phyloP scores from a whole-genome alignment of 2,888 invertebrate species.

The Dermolepida albohirtum region DNA sequence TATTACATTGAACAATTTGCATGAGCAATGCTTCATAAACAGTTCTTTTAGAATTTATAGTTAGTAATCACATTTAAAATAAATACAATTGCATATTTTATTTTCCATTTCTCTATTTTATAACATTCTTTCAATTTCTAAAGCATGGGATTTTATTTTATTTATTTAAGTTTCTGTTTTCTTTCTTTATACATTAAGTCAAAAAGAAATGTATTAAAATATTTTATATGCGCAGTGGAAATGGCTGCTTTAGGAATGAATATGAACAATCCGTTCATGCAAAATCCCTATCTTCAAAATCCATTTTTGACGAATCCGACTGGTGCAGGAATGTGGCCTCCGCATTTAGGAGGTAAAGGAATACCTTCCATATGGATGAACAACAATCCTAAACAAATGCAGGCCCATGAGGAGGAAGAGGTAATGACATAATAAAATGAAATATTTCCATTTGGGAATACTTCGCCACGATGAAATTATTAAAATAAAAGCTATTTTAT shows the following conservation, averaged over 20 bases:
- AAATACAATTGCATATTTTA: too few relatives aligned
- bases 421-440: slow-evolving; percentile 4
- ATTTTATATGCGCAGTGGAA: slow-evolving; percentile 68
- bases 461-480: too few relatives aligned
- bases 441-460: slow-evolving; percentile 16
- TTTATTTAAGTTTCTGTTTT: too few relatives aligned
- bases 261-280: slow-evolving; percentile 62
- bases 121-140: too few relatives aligned
- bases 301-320: slow-evolving; percentile 57
- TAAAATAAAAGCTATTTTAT: too few relatives aligned
- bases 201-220: not conserved
- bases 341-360: slow-evolving; percentile 67
- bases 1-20: too few relatives aligned
- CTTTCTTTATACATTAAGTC: too few relatives aligned
- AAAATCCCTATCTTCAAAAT: slow-evolving; percentile 62
- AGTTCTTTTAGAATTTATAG: too few relatives aligned
- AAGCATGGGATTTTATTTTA: too few relatives aligned
- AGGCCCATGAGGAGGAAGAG: slow-evolving; percentile 62
- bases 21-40: too few relatives aligned
- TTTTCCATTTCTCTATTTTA: too few relatives aligned
- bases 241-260: slow-evolving; percentile 72
- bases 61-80: too few relatives aligned
- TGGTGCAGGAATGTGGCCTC: slow-evolving; percentile 57
- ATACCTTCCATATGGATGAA: slow-evolving; percentile 73
- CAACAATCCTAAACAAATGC: slow-evolving; percentile 57